Evolutionary conservation across 2,113 vertebrate species (phyloP), one percentile per base, ranked within the genome.

Genomic region (Rhinopithecus roxellana): DNA sequence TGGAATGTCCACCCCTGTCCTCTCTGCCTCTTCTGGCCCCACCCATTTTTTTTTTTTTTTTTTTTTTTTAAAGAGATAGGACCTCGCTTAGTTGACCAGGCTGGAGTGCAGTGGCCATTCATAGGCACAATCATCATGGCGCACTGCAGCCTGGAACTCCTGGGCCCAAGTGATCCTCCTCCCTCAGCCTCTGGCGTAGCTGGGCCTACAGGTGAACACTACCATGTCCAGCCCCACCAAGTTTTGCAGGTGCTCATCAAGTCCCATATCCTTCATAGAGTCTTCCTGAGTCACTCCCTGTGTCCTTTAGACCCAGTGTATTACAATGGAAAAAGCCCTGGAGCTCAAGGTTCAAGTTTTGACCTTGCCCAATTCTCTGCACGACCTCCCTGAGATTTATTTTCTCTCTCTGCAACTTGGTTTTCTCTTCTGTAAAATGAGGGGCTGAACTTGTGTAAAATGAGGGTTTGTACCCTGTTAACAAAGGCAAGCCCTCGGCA

Each of bases 381-480:
- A 11, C 0, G 48, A 79, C 61, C 52, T 89, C 48, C 61, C 59
- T 79, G 86, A 5, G n/a, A 90, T 38, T 90, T 52, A 97, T 80
- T 97, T 96, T 90, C 94, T 89, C 55, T 80, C 69, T 93, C 67
- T 6, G 89, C 67, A 85, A 78, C 50, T 93, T 2, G 0, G 27
- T 92, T 97, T 97, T 95, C 95, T 97, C 84, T 96, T 96, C 70
- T 87, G 61, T 84, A 89, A 79, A 69, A 84, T 4, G 72, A 97
- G 57, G 72, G 88, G 23, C 70, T 88, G 43, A 77, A 43, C 18
- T 78, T 72, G n/a, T 72, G 70, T 38, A 10, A 72, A 38, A 38
- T 72, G n/a, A 72, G n/a, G 18, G 9, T 88, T 48, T n/a, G 59
- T 70, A 94, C 72, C 74, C 74, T 80, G 55, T 87, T 78, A 92